Percentiles rank a stretch among this genome's conserved stretches.
Conservation (phyloP, 1,140 invertebrate species). For the Drosophila novamexicana region DNA sequence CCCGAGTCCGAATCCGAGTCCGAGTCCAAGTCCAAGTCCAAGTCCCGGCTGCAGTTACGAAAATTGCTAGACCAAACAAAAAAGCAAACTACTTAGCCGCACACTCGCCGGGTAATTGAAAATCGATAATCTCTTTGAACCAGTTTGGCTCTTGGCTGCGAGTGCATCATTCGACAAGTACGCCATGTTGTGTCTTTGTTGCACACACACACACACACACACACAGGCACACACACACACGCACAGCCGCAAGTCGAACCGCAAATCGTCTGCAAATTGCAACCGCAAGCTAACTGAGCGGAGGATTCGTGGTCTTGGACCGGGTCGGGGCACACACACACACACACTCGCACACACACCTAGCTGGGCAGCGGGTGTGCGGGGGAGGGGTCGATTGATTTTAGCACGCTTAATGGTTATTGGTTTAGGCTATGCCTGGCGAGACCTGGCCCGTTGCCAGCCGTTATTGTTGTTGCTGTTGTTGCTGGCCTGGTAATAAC, state of each 20-base stretch:
- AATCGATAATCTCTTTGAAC: constrained; percentile 82
- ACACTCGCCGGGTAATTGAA: constrained; percentile 81
- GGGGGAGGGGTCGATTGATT: constrained; percentile 62
- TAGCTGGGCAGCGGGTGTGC: constrained; percentile 8
- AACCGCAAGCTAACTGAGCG: constrained; percentile 61
- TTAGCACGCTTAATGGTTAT: constrained; percentile 82
- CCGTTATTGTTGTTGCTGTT: constrained; percentile 35
- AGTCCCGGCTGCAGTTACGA: constrained; percentile 63
- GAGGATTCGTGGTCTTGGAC: constrained; percentile 22
- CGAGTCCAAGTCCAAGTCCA: background rate
- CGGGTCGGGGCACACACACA: background rate
- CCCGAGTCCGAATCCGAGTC: background rate
- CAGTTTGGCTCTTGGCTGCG: constrained; percentile 62
- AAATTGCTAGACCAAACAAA: constrained; percentile 82
- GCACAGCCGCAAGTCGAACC: constrained; percentile 19
- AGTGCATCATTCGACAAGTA: constrained; percentile 35
- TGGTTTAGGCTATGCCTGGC: constrained; percentile 69
- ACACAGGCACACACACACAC: background rate
- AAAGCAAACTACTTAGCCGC: constrained; percentile 80
- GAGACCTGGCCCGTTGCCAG: constrained; percentile 47
- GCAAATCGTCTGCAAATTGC: constrained; percentile 37
- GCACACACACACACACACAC: constrained; percentile 20
- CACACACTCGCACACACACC: background rate
- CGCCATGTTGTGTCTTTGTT: constrained; percentile 56
- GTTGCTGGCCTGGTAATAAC: constrained; percentile 65